Evolutionary conservation across 2,888 invertebrate species (phyloP), one percentile per base, ranked within the genome.

Genomic region (Dione juno): DNA sequence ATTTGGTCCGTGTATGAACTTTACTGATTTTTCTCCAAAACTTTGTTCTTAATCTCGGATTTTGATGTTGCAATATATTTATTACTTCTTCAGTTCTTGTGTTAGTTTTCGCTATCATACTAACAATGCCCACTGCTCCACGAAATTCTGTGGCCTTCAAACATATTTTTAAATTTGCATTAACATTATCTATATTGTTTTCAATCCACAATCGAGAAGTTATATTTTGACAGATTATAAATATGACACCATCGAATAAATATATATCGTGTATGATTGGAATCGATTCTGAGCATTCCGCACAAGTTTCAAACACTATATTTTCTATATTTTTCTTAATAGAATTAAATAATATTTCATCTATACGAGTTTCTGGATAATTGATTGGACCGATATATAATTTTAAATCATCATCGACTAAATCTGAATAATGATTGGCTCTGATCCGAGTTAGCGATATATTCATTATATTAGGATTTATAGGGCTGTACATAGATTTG

Each of bases 61-160:
- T 92, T 19, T 87, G 85, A 19, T 80, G 76, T 72, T 92, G 92
- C 52, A 92, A 76, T 53, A 80, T 79, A 0, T 76, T 72, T 21
- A 92, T 87, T 0, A 92, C 84, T 16, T 87, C 88, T 35, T 90
- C 86, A 0, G 86, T 82, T 6, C 82, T 81, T 75, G 81, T 87
- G 0, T 81, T 79, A 0, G 88, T 86, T 72, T 85, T 86, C 0
- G 88, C 80, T 5, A 80, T 72, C 88, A 92, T 89, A 66, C 86
- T 92, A 13, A 92, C 80, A 11, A 92, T 92, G 0, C 92, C 92
- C 0, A 92, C 92, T 0, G 90, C 89, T 0, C 92, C 92, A n/a
- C 92, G 82, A 69, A 89, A 92, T 70, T 92, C 92, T 0, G 91
- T 92, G 0, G 86, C 80, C 76, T 88, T 90, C 1, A 92, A 78